phyloP scores from a whole-genome alignment of 2,113 vertebrate genomes.

The Mesembrinibis cayennensis region DNA sequence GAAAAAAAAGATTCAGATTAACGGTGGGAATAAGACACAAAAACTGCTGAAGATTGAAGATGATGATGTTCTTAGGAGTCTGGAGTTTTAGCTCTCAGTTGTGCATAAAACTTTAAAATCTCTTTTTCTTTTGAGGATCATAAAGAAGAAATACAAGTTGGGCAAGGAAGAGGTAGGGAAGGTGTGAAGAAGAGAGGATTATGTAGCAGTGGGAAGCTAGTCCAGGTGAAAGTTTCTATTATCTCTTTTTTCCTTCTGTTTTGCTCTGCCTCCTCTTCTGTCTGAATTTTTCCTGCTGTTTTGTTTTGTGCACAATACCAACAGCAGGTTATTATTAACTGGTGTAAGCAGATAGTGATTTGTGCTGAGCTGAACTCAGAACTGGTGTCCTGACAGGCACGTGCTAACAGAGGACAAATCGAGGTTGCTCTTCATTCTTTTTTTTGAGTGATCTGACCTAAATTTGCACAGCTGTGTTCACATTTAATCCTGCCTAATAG shows the following conservation, averaged over 20 bases:
- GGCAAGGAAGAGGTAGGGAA: background rate
- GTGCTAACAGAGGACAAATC: background rate
- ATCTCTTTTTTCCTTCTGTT: background rate
- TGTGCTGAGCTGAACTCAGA: constrained; percentile 4
- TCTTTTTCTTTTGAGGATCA: background rate
- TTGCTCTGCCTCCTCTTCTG: background rate
- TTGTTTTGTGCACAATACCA: background rate
- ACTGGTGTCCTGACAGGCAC: background rate
- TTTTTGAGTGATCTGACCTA: constrained; percentile 16
- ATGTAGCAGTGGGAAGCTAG: background rate
- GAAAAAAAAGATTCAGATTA: background rate
- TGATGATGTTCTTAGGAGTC: background rate
- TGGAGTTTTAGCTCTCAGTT: background rate
- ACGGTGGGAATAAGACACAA: background rate
- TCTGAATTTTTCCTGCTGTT: background rate
- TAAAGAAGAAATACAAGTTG: background rate
- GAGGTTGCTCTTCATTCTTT: background rate
- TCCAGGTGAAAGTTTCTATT: background rate
- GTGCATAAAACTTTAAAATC: background rate
- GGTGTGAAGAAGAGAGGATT: background rate
- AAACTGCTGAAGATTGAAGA: background rate
- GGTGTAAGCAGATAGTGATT: constrained; percentile 8
- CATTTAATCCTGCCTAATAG: constrained; percentile 47
- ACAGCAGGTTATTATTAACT: background rate
- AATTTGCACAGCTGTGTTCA: constrained; percentile 55